phyloP scores from a whole-genome alignment of 1,140 invertebrate species.

The Leptopilina boulardi region DNA sequence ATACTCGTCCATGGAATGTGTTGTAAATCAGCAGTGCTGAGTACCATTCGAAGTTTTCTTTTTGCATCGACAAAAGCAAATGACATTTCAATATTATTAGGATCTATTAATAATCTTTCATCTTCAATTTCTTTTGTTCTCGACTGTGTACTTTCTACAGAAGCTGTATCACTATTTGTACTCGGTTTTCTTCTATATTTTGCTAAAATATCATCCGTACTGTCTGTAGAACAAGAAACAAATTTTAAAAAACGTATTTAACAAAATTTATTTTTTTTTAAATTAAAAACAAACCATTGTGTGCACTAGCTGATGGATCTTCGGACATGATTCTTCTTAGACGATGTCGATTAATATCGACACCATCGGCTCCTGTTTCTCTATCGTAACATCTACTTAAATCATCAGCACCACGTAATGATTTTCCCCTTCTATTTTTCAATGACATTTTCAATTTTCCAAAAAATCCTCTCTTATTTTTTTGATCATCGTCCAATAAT shows the following conservation, averaged over 20 bases:
- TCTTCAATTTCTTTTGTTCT: constrained; percentile 73
- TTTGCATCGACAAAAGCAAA: constrained; percentile 91
- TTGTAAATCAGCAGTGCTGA: constrained; percentile 88
- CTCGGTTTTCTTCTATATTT: constrained; percentile 93
- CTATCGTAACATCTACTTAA: constrained; percentile 70
- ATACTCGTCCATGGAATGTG: constrained; percentile 71
- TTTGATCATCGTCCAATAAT: constrained; percentile 78
- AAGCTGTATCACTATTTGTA: constrained; percentile 77
- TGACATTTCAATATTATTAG: constrained; percentile 79
- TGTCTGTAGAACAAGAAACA: constrained; percentile 75
- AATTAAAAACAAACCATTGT: constrained; percentile 58
- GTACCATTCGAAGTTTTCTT: constrained; percentile 92
- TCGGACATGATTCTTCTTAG: constrained; percentile 77
- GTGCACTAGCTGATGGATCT: constrained; percentile 67
- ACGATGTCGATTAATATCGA: constrained; percentile 65
- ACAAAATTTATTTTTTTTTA: neutral
- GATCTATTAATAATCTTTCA: constrained; percentile 79
- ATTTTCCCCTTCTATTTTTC: constrained; percentile 79
- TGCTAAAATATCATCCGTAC: constrained; percentile 94
- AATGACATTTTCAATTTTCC: constrained; percentile 83
- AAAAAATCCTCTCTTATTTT: constrained; percentile 81
- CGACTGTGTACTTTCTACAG: constrained; percentile 70
- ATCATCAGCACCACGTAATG: constrained; percentile 74
- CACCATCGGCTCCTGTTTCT: constrained; percentile 69
- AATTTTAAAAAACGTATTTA: neutral